Evolutionary conservation across 2,888 invertebrate species (phyloP).

Genomic region (Melolontha melolontha): DNA sequence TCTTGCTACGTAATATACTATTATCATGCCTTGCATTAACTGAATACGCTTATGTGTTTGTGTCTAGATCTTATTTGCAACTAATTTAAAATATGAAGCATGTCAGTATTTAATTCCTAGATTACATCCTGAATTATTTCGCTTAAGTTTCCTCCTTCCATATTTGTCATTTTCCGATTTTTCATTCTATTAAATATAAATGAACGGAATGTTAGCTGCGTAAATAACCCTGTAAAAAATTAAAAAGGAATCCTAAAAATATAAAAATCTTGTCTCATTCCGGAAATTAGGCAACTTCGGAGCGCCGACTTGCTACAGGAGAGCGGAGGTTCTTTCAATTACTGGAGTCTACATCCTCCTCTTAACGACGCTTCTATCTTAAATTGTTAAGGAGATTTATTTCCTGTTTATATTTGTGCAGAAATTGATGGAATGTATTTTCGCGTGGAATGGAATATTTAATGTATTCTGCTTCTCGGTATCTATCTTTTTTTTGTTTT

Average conservation of each 20-base stretch:
- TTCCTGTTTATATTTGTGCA: constrained; percentile 53
- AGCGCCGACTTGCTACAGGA: constrained; percentile 44
- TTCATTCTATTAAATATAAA: constrained; percentile 31
- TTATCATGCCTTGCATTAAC: too few relatives aligned
- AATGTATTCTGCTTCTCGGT: too few relatives aligned
- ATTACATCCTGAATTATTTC: too few relatives aligned
- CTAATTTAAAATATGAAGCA: too few relatives aligned
- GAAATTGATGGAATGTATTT: constrained; percentile 20
- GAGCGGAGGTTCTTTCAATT: constrained; percentile 50
- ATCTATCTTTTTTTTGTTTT: too few relatives aligned
- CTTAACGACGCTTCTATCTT: constrained; percentile 45
- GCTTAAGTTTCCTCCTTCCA: background rate
- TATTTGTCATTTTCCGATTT: background rate
- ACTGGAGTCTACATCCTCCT: constrained; percentile 48
- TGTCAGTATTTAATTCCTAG: too few relatives aligned
- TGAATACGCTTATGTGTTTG: too few relatives aligned
- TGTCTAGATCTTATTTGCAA: too few relatives aligned
- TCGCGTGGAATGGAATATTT: background rate
- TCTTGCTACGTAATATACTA: too few relatives aligned
- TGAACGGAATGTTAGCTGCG: constrained; percentile 36
- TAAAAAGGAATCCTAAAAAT: constrained; percentile 48
- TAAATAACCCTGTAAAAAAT: constrained; percentile 42
- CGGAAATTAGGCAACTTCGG: constrained; percentile 51
- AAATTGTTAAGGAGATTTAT: constrained; percentile 57
- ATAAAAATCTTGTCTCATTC: constrained; percentile 52